These are phyloP conservation scores for Sialis fuliginosa DNA, from an alignment of 2,888 invertebrate species.

Conservation along the genomic window DNA sequence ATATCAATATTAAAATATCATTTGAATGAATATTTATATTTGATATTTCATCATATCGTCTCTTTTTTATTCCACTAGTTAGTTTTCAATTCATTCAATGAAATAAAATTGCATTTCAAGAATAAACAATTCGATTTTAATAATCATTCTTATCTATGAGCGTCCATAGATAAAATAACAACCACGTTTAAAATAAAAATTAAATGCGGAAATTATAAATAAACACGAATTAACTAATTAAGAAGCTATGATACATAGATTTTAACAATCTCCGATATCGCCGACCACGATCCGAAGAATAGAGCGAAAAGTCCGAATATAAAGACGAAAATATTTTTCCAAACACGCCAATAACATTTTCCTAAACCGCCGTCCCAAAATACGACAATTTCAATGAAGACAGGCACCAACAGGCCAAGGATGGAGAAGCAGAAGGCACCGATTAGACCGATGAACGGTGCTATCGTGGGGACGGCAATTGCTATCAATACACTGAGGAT, in stretches of 20 bases:
- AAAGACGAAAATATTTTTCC: conserved; percentile 61
- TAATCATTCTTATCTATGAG: no score
- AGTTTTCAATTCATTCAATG: no score
- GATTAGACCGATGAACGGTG: conserved; percentile 78
- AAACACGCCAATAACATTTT: conserved; percentile 46
- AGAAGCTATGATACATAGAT: conserved; percentile 13
- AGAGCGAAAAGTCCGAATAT: conserved; percentile 66
- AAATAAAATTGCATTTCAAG: no score
- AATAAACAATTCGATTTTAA: no score
- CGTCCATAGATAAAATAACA: no score
- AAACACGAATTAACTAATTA: no score
- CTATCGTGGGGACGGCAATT: conserved; percentile 72
- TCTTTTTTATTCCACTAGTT: no score
- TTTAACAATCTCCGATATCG: conserved; percentile 38
- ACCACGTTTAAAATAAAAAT: no score
- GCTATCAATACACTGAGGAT: conserved; percentile 58
- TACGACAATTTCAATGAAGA: conserved; percentile 67
- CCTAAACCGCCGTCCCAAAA: conserved; percentile 76
- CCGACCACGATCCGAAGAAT: conserved; percentile 57
- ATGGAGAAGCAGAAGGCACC: conserved; percentile 89
- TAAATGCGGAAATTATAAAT: background rate
- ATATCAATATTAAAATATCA: no score
- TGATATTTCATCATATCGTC: no score
- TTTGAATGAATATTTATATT: no score
- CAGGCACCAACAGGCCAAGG: conserved; percentile 76